phyloP scores from a whole-genome alignment of 1,140 invertebrate species.

The Diabrotica undecimpunctata region DNA sequence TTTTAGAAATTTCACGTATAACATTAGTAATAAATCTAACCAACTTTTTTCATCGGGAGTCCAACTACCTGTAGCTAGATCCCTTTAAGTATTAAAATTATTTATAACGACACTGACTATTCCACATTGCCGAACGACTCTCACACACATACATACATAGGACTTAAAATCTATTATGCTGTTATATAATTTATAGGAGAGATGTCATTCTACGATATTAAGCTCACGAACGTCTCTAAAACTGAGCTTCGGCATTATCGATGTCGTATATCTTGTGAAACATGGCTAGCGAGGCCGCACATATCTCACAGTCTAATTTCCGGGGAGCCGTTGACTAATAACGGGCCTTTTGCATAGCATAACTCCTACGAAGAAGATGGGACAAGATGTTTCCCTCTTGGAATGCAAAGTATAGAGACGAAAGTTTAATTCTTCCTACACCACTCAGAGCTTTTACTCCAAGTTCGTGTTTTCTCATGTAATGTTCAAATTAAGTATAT shows the following conservation, averaged over 20 bases:
- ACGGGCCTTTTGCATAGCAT: slow-evolving; percentile 36
- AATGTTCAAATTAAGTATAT: too few relatives aligned
- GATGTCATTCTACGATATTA: slow-evolving; percentile 20
- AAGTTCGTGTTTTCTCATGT: too few relatives aligned
- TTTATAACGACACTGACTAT: not conserved
- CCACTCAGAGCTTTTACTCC: too few relatives aligned
- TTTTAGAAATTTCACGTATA: too few relatives aligned
- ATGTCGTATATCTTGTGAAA: slow-evolving; percentile 32
- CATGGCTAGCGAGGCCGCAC: slow-evolving; percentile 28
- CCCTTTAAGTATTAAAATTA: not conserved
- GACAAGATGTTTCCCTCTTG: slow-evolving; percentile 8
- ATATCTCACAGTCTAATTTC: slow-evolving; percentile 38
- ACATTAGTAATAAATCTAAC: too few relatives aligned
- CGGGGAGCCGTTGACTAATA: slow-evolving; percentile 35
- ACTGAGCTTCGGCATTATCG: slow-evolving; percentile 30
- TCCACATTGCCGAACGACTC: not conserved
- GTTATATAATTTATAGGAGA: slow-evolving; percentile 24
- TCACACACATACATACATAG: not conserved
- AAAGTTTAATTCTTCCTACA: too few relatives aligned
- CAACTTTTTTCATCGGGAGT: too few relatives aligned
- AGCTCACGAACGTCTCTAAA: slow-evolving; percentile 22
- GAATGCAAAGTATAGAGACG: slow-evolving; percentile 10
- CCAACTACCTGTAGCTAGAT: too few relatives aligned
- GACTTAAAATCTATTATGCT: slow-evolving; percentile 23
- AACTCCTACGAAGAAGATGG: slow-evolving; percentile 25